A percentile compares a stretch with the other conserved stretches of the same genome.
Evolutionary conservation across 2,888 invertebrate species (phyloP).

Genomic region (Microctonus hyperodae): DNA sequence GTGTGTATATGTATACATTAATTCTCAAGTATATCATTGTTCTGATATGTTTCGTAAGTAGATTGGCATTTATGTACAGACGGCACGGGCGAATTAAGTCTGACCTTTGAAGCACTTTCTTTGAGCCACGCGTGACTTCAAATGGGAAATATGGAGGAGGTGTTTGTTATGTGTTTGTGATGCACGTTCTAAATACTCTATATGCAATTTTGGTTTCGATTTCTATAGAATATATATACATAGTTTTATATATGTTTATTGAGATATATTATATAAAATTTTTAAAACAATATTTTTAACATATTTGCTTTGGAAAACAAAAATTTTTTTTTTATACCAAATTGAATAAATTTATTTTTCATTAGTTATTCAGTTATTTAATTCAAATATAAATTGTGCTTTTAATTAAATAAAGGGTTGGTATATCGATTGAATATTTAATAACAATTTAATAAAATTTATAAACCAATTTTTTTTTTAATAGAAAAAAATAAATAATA

Average conservation of each 20-base stretch:
- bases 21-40: slow-evolving; percentile 49
- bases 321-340: too few relatives aligned
- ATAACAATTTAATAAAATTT: not conserved
- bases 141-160: slow-evolving; percentile 10
- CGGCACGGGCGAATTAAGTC: slow-evolving; percentile 49
- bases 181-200: not conserved
- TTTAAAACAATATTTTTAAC: too few relatives aligned
- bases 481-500: too few relatives aligned
- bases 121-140: slow-evolving; percentile 49
- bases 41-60: slow-evolving; percentile 55
- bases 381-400: too few relatives aligned
- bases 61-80: slow-evolving; percentile 59
- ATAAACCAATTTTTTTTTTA: not conserved
- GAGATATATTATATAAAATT: too few relatives aligned
- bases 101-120: slow-evolving; percentile 60
- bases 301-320: too few relatives aligned
- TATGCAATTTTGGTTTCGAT: not conserved
- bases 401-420: too few relatives aligned
- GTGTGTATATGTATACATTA: not conserved
- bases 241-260: not conserved
- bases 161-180: not conserved
- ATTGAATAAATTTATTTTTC: too few relatives aligned
- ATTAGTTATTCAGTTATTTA: too few relatives aligned
- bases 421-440: too few relatives aligned
- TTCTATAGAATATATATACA: not conserved